phyloP scores from a whole-genome alignment of 2,888 invertebrate species.

The Pseudococcus longispinus region DNA sequence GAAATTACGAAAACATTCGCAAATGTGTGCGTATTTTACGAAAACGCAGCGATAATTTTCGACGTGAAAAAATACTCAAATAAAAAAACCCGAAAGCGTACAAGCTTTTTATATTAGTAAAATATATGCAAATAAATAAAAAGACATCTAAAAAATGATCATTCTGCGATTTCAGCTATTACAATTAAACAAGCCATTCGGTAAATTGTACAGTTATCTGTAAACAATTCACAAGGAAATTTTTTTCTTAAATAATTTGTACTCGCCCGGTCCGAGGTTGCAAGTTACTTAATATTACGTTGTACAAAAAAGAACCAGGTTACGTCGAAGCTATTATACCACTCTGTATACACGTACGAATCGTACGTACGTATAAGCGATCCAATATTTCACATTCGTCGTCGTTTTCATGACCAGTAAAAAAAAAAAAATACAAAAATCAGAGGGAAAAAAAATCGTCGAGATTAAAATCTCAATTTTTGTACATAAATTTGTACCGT shows the following conservation, averaged over 20 bases:
- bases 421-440: neutral
- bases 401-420: neutral
- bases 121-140: constrained; percentile 14
- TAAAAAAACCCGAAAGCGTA: neutral
- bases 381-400: neutral
- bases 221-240: constrained; percentile 33
- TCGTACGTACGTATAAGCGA: neutral
- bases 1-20: neutral
- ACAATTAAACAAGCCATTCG: constrained; percentile 1
- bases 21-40: constrained; percentile 31
- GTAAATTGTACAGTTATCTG: constrained; percentile 35
- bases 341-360: neutral
- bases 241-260: constrained; percentile 44
- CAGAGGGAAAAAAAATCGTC: neutral
- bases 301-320: constrained; percentile 26
- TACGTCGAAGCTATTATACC: neutral
- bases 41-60: neutral
- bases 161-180: constrained; percentile 3
- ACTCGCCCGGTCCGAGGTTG: constrained; percentile 29
- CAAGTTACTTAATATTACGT: constrained; percentile 18
- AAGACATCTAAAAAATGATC: neutral
- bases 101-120: neutral
- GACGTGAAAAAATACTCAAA: neutral
- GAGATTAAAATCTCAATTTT: neutral
- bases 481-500: constrained; percentile 33